These are phyloP conservation scores for Choloepus didactylus DNA, from an alignment of 2,797 vertebrate genomes.

Conservation along the genomic window DNA sequence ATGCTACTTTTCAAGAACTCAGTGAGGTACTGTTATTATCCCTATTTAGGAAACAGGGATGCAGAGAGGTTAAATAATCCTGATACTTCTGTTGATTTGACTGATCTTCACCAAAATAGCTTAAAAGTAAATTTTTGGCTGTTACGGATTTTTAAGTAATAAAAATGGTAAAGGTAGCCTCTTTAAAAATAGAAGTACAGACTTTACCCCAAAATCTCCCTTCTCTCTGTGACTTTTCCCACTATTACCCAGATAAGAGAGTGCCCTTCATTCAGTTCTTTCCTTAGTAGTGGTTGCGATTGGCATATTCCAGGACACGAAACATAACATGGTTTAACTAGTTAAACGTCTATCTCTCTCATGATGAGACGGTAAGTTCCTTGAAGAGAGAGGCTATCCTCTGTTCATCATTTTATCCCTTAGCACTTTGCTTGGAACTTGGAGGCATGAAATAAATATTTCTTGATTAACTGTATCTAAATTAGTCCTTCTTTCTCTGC, in stretches of 20 bases:
- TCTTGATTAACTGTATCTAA: neutral
- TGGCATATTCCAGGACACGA: neutral
- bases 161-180: conserved; percentile 3
- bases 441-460: neutral
- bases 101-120: neutral
- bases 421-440: neutral
- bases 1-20: neutral
- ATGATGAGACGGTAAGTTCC: neutral
- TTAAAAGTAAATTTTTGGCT: neutral
- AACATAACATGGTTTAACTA: neutral
- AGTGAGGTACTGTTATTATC: neutral
- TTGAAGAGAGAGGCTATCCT: neutral
- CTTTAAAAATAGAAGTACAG: conserved; percentile 17
- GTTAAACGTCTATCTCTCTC: neutral
- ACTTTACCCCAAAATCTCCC: neutral
- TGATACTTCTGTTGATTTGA: neutral
- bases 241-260: neutral
- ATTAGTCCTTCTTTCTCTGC: neutral
- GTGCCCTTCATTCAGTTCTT: neutral
- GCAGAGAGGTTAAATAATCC: neutral
- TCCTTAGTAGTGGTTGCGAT: neutral
- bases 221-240: neutral
- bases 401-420: neutral
- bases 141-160: conserved; percentile 52
- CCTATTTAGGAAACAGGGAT: neutral